phyloP scores from a whole-genome alignment of 1,140 invertebrate genomes.

The Drosophila ohnishii region DNA sequence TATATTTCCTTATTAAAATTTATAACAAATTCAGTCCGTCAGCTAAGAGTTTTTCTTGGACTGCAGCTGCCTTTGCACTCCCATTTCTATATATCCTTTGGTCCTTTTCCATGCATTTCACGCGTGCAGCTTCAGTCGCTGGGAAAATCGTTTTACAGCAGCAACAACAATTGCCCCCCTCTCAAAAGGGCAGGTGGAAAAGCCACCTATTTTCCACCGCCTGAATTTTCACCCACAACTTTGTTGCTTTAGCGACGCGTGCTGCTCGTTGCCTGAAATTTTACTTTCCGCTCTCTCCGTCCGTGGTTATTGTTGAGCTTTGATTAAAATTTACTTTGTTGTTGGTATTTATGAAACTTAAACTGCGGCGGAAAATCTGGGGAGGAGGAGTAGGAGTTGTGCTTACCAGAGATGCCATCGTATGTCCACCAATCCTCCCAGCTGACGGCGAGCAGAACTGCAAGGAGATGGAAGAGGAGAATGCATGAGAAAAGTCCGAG shows the following conservation, averaged over 20 bases:
- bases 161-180: conserved; percentile 15
- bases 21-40: neutral
- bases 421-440: conserved; percentile 98
- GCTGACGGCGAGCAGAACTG: conserved; percentile 87
- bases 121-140: conserved; percentile 54
- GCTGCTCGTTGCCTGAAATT: conserved; percentile 54
- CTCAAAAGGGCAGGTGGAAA: conserved; percentile 14
- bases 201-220: conserved; percentile 13
- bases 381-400: neutral
- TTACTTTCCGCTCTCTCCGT: conserved; percentile 38
- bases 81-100: neutral
- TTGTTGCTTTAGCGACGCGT: conserved; percentile 59
- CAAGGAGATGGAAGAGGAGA: conserved; percentile 38
- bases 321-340: conserved; percentile 73
- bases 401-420: conserved; percentile 95
- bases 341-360: conserved; percentile 65
- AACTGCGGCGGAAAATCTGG: neutral
- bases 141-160: conserved; percentile 57
- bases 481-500: neutral
- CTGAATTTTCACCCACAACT: conserved; percentile 38
- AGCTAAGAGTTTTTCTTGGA: neutral
- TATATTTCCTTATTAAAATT: neutral
- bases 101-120: conserved; percentile 44
- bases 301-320: conserved; percentile 61
- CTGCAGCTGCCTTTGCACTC: conserved; percentile 2